Base-by-base conservation (phyloP, 2,888 invertebrate species). In the Drosophila austrosaltans region DNA sequence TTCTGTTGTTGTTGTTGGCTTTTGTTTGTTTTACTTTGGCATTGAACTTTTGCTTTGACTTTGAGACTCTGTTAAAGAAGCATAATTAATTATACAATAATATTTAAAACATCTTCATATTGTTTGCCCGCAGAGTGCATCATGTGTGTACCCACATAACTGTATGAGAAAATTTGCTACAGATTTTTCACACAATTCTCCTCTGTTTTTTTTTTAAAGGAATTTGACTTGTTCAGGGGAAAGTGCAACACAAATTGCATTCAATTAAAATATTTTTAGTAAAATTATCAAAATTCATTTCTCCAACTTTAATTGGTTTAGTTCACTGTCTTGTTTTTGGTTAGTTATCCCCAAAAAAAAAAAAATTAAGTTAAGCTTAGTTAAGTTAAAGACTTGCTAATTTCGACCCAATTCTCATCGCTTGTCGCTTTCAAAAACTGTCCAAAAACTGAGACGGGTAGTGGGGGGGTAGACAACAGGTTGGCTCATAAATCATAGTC, bases 11-110 rank as follows among this genome's bases (percentile, higher is more conserved):
- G 75, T 74, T 56, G 58, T 66, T 58, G 63, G n/a, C 54, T 60
- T 62, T 57, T 64, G 64, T 66, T 63, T 81, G 69, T 66, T 72
- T 82, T 70, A 69, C 57, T 82, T 84, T 87, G 84, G 86, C 84
- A 85, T 87, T 85, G 84, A 85, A 85, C 87, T 87, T 87, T 82
- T 85, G 77, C 74, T 80, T 85, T 85, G 84, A 87, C 84, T 85
- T 85, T 84, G 81, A 84, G 69, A 63, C 72, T 69, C 22, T 48
- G 22, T 48, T 48, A 79, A 75, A 75, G 80, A 80, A 76, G 64
- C 70, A 70, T 88, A 78, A 87, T 82, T 82, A 82, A 82, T 82
- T 82, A 80, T 77, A 48, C 48, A 80, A 85, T 87, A 82, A 80
- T 87, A 82, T 82, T 80, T 82, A 85, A 72, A 80, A 78, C 87